Percentiles rank a stretch among this genome's conserved stretches.
phyloP scores from a whole-genome alignment of 2,888 invertebrate genomes.

The Pomacea canaliculata region DNA sequence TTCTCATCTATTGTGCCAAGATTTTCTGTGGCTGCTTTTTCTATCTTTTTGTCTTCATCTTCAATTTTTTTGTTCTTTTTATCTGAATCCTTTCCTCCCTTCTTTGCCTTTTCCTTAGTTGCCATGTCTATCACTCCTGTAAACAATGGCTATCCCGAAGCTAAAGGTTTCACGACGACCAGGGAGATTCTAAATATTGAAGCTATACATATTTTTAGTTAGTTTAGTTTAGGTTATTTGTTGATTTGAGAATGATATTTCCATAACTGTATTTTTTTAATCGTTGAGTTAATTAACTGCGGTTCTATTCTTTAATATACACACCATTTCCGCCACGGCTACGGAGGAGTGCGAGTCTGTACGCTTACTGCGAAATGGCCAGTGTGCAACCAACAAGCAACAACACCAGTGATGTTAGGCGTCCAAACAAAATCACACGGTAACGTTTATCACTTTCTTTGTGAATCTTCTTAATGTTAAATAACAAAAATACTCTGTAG shows the following conservation, averaged over 20 bases:
- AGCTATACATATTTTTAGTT: no score
- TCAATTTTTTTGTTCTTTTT: constrained; percentile 59
- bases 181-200: no score
- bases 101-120: constrained; percentile 53
- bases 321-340: background rate
- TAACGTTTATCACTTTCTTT: background rate
- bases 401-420: constrained; percentile 22
- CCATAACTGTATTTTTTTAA: no score
- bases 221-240: no score
- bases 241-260: no score
- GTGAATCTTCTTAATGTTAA: no score
- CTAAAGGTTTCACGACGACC: constrained; percentile 9
- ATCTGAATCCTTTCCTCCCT: constrained; percentile 47
- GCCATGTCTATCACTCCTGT: constrained; percentile 47
- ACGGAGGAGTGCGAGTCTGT: background rate
- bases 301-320: no score
- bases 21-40: constrained; percentile 29
- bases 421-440: constrained; percentile 23
- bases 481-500: no score
- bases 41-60: constrained; percentile 54
- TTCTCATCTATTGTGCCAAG: background rate
- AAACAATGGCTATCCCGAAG: constrained; percentile 38
- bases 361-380: background rate
- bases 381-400: constrained; percentile 3
- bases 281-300: no score